Evolutionary conservation across 92 coral and sea anemone genomes (phyloP).

Genomic region (Zoanthus gigantus): DNA sequence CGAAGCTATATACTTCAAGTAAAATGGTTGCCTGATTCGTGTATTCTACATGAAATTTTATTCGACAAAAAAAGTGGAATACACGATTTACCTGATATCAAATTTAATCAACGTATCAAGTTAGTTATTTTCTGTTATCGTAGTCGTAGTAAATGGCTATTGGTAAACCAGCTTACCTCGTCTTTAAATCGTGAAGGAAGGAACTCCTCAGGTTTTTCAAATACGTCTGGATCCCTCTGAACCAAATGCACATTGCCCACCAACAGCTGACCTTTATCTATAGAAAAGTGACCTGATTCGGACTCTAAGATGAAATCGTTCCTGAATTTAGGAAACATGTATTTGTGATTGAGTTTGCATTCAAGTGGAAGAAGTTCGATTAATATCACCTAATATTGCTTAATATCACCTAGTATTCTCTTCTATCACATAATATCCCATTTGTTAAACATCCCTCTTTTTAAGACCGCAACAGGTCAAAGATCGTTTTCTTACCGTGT

Average conservation of each 20-base stretch:
- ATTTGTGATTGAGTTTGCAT: too few species aligned
- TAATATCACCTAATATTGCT: too few species aligned
- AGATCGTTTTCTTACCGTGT: too few species aligned
- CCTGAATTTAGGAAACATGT: conserved; percentile 41
- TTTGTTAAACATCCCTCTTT: too few species aligned
- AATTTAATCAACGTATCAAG: too few species aligned
- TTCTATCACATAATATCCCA: too few species aligned
- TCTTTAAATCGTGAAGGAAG: conserved; percentile 80
- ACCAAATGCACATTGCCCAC: conserved; percentile 79
- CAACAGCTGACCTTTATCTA: conserved; percentile 65
- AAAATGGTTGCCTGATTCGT: not conserved
- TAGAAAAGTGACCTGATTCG: conserved; percentile 56
- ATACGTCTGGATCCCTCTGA: conserved; percentile 76
- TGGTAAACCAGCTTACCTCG: conserved; percentile 52
- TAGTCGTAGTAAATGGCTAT: not conserved
- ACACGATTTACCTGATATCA: too few species aligned
- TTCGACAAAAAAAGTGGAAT: too few species aligned
- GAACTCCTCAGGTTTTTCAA: conserved; percentile 71
- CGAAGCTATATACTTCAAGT: too few species aligned
- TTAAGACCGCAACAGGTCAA: too few species aligned
- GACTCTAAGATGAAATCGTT: conserved; percentile 72
- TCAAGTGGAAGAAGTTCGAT: too few species aligned
- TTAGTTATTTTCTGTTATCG: not conserved
- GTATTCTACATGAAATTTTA: not conserved
- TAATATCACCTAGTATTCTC: too few species aligned